Percentiles rank a stretch among this genome's conserved stretches.
Evolutionary conservation across 2,797 vertebrate species (phyloP).

Genomic region (Numenius phaeopus): DNA sequence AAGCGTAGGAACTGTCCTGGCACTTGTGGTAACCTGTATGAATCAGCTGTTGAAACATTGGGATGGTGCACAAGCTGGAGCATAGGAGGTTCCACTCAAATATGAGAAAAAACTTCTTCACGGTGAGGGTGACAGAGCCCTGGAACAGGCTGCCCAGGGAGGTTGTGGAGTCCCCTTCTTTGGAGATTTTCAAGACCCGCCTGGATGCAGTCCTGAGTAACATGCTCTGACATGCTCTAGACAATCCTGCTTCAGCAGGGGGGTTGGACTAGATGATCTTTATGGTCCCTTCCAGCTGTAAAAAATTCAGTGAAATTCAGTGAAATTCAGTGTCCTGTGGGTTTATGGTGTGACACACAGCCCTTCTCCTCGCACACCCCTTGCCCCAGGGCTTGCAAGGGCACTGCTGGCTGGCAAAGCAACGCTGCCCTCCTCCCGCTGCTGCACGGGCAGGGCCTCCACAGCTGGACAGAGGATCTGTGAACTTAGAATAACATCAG

Average conservation of each 20-base stretch:
- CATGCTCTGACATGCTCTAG: too few relatives aligned
- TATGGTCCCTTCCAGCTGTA: too few relatives aligned
- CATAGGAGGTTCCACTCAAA: too few relatives aligned
- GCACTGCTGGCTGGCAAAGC: neutral
- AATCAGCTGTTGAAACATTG: neutral
- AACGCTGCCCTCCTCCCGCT: rapidly evolving
- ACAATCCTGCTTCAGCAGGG: too few relatives aligned
- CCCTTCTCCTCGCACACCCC: neutral
- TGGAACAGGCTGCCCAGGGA: too few relatives aligned
- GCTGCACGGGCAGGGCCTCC: neutral
- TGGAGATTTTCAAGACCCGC: too few relatives aligned
- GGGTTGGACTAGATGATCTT: too few relatives aligned
- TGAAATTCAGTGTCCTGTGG: neutral
- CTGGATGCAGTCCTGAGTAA: too few relatives aligned
- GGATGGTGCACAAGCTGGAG: rapidly evolving
- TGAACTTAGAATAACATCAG: rapidly evolving
- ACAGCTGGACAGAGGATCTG: neutral
- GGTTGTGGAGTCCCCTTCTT: too few relatives aligned
- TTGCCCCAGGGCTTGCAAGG: neutral
- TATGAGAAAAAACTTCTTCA: too few relatives aligned
- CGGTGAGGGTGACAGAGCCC: too few relatives aligned
- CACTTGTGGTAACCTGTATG: rapidly evolving
- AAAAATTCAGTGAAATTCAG: too few relatives aligned
- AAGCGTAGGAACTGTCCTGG: neutral
- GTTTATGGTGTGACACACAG: neutral